A percentile compares a stretch with the other conserved stretches of the same genome.
Conservation (phyloP, 2,797 vertebrate genomes). For the Chiloscyllium punctatum region DNA sequence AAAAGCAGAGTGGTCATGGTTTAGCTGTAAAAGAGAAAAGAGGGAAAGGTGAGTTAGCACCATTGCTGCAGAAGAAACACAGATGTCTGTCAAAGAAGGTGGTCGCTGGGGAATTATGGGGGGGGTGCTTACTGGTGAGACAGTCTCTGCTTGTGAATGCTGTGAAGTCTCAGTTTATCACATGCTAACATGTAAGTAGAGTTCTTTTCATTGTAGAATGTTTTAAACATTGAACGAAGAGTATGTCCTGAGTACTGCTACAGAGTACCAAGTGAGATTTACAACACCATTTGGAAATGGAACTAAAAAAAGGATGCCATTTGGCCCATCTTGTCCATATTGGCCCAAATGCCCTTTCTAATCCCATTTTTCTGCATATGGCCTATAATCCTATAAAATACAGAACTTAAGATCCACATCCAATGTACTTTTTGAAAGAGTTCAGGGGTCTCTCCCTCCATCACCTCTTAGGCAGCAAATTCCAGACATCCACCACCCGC, state of each 20-base stretch:
- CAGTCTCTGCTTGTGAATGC: slow-evolving; percentile 44
- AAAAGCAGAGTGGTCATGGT: slow-evolving; percentile 82
- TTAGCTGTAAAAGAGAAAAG: slow-evolving; percentile 61
- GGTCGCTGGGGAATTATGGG: slow-evolving; percentile 34
- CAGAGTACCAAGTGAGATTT: neutral
- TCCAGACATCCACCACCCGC: no score
- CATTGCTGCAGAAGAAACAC: fast-evolving
- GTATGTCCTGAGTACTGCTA: neutral
- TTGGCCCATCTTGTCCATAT: no score
- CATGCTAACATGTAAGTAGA: neutral
- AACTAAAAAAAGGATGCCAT: no score
- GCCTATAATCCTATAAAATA: no score
- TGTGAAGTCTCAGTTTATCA: slow-evolving; percentile 39
- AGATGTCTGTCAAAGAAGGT: slow-evolving; percentile 33
- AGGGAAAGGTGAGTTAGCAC: slow-evolving; percentile 34
- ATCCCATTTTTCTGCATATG: no score
- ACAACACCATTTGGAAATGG: neutral
- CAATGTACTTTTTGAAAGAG: no score
- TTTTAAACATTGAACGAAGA: neutral
- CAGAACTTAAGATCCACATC: no score
- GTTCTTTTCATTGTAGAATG: neutral
- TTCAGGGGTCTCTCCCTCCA: no score
- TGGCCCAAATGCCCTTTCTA: no score
- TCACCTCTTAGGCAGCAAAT: no score
- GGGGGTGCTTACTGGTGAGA: neutral